Base-by-base conservation (phyloP, 2,888 invertebrate genomes). In the Drosophila birchii region DNA sequence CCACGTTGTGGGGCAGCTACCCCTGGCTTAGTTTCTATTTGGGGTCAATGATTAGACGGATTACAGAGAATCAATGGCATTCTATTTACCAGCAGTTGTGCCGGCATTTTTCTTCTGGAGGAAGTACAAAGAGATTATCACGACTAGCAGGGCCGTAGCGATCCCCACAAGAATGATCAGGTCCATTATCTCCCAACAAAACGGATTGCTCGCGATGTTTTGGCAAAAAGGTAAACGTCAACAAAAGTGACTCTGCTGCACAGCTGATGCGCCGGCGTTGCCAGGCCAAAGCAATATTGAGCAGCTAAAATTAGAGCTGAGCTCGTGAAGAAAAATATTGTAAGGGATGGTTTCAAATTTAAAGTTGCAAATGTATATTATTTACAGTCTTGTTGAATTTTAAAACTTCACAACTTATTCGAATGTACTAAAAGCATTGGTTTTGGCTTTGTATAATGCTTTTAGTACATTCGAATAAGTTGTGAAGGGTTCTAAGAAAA, bases 131-230 rank as follows among this genome's bases (percentile, higher is more conserved):
- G 93, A 89, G 11, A 92, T 74, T 39, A 93, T 78, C 2, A 93
- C 78, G 14, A 92, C 80, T 34, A 93, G 74, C 14, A 93, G 78
- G 9, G 93, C 89, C 16, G 91, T 83, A 34, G 93, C 93, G 73
- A 93, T 86, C 6, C 93, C 93, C 72, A 93, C 88, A 69, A 94
- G 84, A 56, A 93, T 29, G 23, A 92, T 90, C 69, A 94, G 84
- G 83, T 93, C 93, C 94, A 94, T 94, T 79, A 70, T 77, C 69
- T 66, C 39, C 18, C 41, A 9, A 61, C 53, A 43, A 41, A 12
- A n/a, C 8, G 43, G 36, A 59, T 67, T 70, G 23, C 66, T 68
- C 64, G 29, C 41, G 18, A 43, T 51, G 51, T 73, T 49, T 63
- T 58, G 67, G 61, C 51, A 74, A 71, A 81, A 53, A 76, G 70